Evolutionary conservation across 2,888 invertebrate genomes (phyloP), one percentile per base, ranked within the genome.

Genomic region (Nysson spinosus): DNA sequence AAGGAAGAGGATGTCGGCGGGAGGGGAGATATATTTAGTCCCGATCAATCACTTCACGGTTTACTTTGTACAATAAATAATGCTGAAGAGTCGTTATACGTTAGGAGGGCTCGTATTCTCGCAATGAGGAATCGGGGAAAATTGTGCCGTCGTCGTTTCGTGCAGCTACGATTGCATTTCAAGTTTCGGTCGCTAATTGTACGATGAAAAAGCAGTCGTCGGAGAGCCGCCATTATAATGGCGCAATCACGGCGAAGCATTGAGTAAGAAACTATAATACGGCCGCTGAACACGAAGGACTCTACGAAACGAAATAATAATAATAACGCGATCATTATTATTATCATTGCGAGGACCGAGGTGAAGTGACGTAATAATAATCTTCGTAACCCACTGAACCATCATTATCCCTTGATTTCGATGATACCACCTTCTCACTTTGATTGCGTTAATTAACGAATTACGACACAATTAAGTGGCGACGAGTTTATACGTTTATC

Each of bases 101-200:
- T n/a, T n/a, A n/a, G n/a, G n/a, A n/a, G n/a, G n/a, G n/a, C n/a
- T n/a, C n/a, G n/a, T n/a, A n/a, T n/a, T n/a, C n/a, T n/a, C n/a
- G 60, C 40, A 47, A 42, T 56, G 61, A 46, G 40, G 55, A 43
- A 60, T 72, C 55, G 60, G 51, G 58, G n/a, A n/a, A 58, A 72
- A 60, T 54, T 55, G 43, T 58, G 43, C 30, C 44, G 58, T n/a
- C n/a, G n/a, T n/a, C 46, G 57, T 64, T 63, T 49, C 60, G 34
- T 43, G 51, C 56, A 51, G 47, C 46, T 26, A 17, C 57, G 60
- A 69, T 63, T 61, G 64, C 68, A 44, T 66, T 60, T 54, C 35
- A 47, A 63, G 75, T 68, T 71, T 74, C 55, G 68, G 40, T 35
- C 64, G 61, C 71, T 75, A 74, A 74, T 75, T 75, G 70, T 35